Base-by-base conservation (phyloP, 2,888 invertebrate species). In the Xylocampa areola region DNA sequence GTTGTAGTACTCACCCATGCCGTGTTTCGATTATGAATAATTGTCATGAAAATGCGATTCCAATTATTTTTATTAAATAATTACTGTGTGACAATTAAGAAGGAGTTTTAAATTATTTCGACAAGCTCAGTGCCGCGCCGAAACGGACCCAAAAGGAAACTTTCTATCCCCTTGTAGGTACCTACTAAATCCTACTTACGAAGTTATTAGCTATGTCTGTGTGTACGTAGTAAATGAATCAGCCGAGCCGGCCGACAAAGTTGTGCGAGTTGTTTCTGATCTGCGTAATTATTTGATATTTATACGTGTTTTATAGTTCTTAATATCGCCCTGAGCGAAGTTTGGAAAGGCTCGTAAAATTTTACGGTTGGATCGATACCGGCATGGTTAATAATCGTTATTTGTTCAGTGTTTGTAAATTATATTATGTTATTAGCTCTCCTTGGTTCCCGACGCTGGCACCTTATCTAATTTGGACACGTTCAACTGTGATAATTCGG, bases 201-300 rank as follows among this genome's bases (percentile, higher is more conserved):
- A 21, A 27, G 11, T 32, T 27, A 13, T 13, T 37, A 37, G 11
- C 11, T 4, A 6, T n/a, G 10, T n/a, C 4, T n/a, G 6, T 14
- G 13, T 17, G 16, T n/a, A 29, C 16, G 19, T 7, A 11, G n/a
- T n/a, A 7, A 25, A 21, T n/a, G 19, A 19, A 0, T 4, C 40
- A 2, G 37, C 14, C 25, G 7, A n/a, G 21, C 8, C 4, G 7
- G 8, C 25, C 25, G 7, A 11, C 21, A 6, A 32, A 63, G 4
- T 68, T 27, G 16, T 49, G 55, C 6, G 27, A 49, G 44, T 69
- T 45, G 44, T 36, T 41, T 49, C 39, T 21, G 68, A 62, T 73
- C 40, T 49, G 36, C 30, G 73, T 43, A 68, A 68, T 69, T 37
- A 68, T 53, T 63, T 69, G 43, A 64, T 64, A 73, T 69, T 64